Conservation (phyloP, 2,888 invertebrate species). For the Apodemia zela region DNA sequence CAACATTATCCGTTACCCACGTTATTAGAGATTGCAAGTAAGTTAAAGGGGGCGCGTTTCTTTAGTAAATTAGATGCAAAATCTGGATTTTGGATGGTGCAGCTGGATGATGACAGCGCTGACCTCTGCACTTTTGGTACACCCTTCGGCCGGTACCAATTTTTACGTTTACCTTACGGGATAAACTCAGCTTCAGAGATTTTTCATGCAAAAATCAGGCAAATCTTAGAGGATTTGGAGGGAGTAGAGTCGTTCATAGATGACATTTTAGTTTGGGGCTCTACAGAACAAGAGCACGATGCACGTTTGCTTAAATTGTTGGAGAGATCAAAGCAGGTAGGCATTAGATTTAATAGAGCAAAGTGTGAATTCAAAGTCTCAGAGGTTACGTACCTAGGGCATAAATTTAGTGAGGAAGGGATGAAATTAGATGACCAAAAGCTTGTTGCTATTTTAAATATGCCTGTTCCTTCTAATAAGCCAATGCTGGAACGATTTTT, state of each 20-base stretch:
- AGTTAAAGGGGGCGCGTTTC: too few relatives aligned
- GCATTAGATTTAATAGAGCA: conserved; percentile 23
- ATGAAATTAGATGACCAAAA: too few relatives aligned
- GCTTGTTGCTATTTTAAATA: background rate
- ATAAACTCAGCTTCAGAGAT: conserved; percentile 33
- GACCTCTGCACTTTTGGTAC: conserved; percentile 31
- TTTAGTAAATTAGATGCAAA: too few relatives aligned
- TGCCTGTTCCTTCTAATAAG: conserved; percentile 22
- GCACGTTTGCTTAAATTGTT: too few relatives aligned
- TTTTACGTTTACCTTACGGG: conserved; percentile 32
- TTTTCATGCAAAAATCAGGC: conserved; percentile 31
- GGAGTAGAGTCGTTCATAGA: conserved; percentile 25
- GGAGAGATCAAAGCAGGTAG: conserved; percentile 24
- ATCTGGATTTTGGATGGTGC: too few relatives aligned
- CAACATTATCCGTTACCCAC: too few relatives aligned
- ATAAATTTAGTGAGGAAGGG: too few relatives aligned
- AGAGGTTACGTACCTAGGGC: conserved; percentile 19
- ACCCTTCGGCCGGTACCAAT: conserved; percentile 23
- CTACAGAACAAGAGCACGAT: conserved; percentile 25
- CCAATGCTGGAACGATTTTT: conserved; percentile 29
- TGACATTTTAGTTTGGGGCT: conserved; percentile 29
- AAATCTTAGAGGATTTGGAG: conserved; percentile 26
- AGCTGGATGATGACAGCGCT: conserved; percentile 26
- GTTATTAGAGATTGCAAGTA: too few relatives aligned
- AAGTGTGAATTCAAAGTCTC: conserved; percentile 28